Conservation (phyloP, 2,797 vertebrate genomes). For the Delichon dasypus region DNA sequence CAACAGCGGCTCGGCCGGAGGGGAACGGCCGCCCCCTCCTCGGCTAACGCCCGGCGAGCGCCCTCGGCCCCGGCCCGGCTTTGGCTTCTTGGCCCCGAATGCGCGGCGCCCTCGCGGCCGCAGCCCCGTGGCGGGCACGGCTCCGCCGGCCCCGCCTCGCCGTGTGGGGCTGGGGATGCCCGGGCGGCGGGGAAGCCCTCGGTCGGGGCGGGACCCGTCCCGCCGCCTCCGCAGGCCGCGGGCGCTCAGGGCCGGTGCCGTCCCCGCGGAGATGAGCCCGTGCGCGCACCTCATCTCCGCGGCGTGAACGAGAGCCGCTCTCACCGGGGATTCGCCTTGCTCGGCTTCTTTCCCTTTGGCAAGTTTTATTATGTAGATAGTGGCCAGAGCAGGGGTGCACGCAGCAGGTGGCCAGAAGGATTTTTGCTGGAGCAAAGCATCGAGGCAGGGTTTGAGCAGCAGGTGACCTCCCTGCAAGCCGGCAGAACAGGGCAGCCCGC, state of each 20-base stretch:
- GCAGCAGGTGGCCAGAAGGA: neutral
- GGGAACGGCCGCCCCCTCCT: neutral
- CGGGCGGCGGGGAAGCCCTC: neutral
- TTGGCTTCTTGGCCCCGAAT: accelerated
- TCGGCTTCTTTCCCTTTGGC: neutral
- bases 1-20: neutral
- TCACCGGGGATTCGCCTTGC: accelerated
- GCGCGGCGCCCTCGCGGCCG: accelerated
- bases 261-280: accelerated
- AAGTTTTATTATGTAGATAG: accelerated
- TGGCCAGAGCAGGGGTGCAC: accelerated
- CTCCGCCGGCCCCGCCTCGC: neutral
- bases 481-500: accelerated
- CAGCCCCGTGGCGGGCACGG: neutral
- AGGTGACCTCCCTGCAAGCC: neutral
- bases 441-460: neutral
- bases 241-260: accelerated
- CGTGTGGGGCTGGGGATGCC: neutral
- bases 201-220: neutral
- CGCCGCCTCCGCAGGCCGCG: neutral
- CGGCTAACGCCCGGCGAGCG: no score
- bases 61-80: accelerated
- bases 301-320: no score
- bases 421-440: neutral
- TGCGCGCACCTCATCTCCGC: neutral